Evolutionary conservation across 2,888 invertebrate species (phyloP).

Genomic region (Pterostichus madidus): DNA sequence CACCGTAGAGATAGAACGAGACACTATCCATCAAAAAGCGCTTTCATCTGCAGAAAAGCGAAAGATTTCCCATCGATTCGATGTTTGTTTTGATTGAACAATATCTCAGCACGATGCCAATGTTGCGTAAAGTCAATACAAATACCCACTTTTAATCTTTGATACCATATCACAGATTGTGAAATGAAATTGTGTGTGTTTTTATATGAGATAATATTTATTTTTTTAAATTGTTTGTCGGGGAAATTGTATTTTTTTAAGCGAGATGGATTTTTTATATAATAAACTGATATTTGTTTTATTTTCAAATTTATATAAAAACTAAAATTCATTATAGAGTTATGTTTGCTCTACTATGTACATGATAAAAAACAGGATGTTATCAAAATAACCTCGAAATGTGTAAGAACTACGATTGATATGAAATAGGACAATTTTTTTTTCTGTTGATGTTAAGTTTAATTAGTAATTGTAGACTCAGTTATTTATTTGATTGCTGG

Average conservation of each 20-base stretch:
- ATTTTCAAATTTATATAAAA: slow-evolving; percentile 27
- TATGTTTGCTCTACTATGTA: no score
- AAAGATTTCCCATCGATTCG: slow-evolving; percentile 49
- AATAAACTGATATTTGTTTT: neutral
- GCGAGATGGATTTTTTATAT: slow-evolving; percentile 4
- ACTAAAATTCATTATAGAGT: neutral
- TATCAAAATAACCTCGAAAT: no score
- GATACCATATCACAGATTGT: slow-evolving; percentile 39
- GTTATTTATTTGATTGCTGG: no score
- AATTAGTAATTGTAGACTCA: no score
- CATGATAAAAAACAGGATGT: no score
- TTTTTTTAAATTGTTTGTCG: slow-evolving; percentile 36
- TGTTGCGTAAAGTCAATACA: slow-evolving; percentile 39
- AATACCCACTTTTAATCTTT: slow-evolving; percentile 38
- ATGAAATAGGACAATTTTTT: no score
- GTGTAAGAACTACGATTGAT: no score
- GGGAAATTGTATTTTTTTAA: slow-evolving; percentile 18
- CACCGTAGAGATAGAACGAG: slow-evolving; percentile 17
- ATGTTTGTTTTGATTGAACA: slow-evolving; percentile 46
- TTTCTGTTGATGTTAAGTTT: no score
- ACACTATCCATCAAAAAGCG: slow-evolving; percentile 56
- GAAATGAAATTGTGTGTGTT: slow-evolving; percentile 17
- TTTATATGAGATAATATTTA: slow-evolving; percentile 42
- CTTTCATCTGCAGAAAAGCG: slow-evolving; percentile 48
- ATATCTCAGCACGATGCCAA: slow-evolving; percentile 29